Evolutionary conservation across 2,888 invertebrate species (phyloP), one percentile per base, ranked within the genome.

Genomic region (Abrostola triplasia): DNA sequence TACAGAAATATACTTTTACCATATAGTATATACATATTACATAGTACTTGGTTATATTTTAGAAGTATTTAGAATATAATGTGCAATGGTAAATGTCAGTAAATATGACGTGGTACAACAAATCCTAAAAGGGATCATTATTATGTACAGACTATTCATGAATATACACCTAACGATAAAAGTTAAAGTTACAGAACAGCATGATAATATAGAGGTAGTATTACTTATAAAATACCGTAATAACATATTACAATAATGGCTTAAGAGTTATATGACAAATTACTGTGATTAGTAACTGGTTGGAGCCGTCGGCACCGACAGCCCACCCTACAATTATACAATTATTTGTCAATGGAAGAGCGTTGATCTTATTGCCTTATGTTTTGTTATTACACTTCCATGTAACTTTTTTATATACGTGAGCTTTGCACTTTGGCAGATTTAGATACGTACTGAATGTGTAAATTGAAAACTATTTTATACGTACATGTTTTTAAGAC

Each of bases 301-400:
- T 67, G 47, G 40, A 57, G 60, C 60, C 62, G 59, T 54, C 51
- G 68, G 61, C 71, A 59, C 40, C 64, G 41, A 42, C 59, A 35
- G 44, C 60, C 58, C 63, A 47, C 70, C 64, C 70, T 70, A 76
- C 68, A 76, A 79, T 83, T 73, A 79, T 67, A 73, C 70, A 77
- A 80, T 83, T 79, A 72, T 58, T 60, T 70, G 69, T 67, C 80
- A 75, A 77, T 77, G 53, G 63, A 65, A 73, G 53, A 70, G 76
- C 75, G 76, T 79, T 77, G 77, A 79, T 83, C 79, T 76, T 80
- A 70, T 67, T 76, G 69, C 66, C 57, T 68, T 66, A 61, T 64
- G 59, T 61, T 69, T 53, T 59, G 59, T 69, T 63, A 53, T 36
- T 49, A 11, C 51, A 41, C 42, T 62, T 58, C 41, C 40, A 60